These are phyloP conservation scores for Axea sp. DNA, from an alignment of 2,888 invertebrate genomes.

Conservation along the genomic window DNA sequence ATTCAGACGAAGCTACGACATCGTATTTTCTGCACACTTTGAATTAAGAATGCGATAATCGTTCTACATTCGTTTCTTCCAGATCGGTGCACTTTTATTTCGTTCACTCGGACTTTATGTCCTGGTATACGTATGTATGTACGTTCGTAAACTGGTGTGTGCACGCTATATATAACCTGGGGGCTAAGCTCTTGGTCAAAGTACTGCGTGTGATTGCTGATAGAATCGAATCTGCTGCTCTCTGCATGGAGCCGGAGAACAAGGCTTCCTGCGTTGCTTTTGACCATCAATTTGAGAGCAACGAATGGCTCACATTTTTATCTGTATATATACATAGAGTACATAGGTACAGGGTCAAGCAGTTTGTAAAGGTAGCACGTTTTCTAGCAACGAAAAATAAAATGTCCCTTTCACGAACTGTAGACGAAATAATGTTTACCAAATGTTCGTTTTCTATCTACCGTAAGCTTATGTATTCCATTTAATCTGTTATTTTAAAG, in stretches of 20 bases:
- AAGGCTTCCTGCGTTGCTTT: slow-evolving; percentile 54
- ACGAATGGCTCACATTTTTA: slow-evolving; percentile 54
- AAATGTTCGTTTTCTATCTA: slow-evolving; percentile 26
- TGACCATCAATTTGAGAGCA: slow-evolving; percentile 46
- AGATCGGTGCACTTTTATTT: slow-evolving; percentile 37
- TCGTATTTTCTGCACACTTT: slow-evolving; percentile 30
- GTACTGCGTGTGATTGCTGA: slow-evolving; percentile 54
- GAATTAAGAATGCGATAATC: slow-evolving; percentile 51
- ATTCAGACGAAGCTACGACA: slow-evolving; percentile 23
- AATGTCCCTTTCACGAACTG: slow-evolving; percentile 41
- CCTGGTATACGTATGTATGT: background rate
- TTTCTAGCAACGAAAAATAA: slow-evolving; percentile 43
- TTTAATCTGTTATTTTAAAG: slow-evolving; percentile 21
- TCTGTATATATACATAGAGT: slow-evolving; percentile 7
- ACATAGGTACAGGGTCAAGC: slow-evolving; percentile 14
- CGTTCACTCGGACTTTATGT: slow-evolving; percentile 15
- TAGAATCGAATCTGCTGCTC: slow-evolving; percentile 47
- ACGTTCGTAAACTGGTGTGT: background rate
- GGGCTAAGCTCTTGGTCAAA: slow-evolving; percentile 48
- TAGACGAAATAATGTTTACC: slow-evolving; percentile 47
- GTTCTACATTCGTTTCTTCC: slow-evolving; percentile 48
- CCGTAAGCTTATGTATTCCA: slow-evolving; percentile 12
- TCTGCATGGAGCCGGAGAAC: slow-evolving; percentile 37
- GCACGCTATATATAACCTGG: slow-evolving; percentile 15
- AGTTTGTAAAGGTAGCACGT: slow-evolving; percentile 51